Evolutionary conservation across 2,797 vertebrate genomes (phyloP), one percentile per base, ranked within the genome.

Genomic region (Sparidentex hasta): DNA sequence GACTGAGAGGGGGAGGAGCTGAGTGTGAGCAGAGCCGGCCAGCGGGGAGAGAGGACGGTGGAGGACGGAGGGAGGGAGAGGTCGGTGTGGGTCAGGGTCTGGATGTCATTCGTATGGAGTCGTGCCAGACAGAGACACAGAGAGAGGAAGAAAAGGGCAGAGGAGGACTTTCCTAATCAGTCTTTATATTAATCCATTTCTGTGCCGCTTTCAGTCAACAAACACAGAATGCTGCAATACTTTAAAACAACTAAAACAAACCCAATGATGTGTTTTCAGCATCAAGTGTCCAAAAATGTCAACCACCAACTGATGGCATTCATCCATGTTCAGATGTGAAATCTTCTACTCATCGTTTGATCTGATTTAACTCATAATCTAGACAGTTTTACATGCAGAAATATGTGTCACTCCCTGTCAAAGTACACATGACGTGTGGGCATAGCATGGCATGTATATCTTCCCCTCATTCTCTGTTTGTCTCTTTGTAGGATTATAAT

Each of bases 1-100:
- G 87, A 67, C 73, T 79, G 87, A 80, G 85, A 75, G 83, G 70
- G 84, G 93, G 91, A 89, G 92, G 92, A 86, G 91, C 88, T 73
- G 83, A 83, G 73, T 69, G 83, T 67, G 59, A 77, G 66, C 67
- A n/a, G 84, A 78, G 63, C 23, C 25, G 82, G 80, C 76, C 74
- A 69, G 82, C 69, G 59, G 80, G 71, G 72, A 87, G 76, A 77
- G 73, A 82, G 62, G 62, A 79, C 2, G 27, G 61, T 65, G 81
- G 71, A 70, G 73, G 66, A 61, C 33, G 43, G 67, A 81, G 84
- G 68, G 71, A 44, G 77, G 69, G 65, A 14, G 66, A 56, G 77
- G 78, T 51, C 21, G 65, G 77, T 1, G 67, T 23, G 68, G 82
- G 85, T 83, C 71, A 47, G 61, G 73, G 80, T 71, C 4, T 38